Evolutionary conservation across 2,888 invertebrate genomes (phyloP).

Genomic region (Tipula unca): DNA sequence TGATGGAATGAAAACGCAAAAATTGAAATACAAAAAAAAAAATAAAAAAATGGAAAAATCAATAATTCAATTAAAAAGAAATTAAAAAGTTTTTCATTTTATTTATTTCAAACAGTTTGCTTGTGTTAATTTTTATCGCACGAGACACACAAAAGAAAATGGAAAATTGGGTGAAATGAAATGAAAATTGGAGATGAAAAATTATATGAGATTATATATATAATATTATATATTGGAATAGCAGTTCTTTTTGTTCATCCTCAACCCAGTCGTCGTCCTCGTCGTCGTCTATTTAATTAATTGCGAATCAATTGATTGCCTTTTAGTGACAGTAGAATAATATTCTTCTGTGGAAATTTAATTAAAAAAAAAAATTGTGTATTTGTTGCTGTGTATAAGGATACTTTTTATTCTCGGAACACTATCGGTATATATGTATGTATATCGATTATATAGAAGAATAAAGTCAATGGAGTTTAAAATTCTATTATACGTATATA

Average conservation of each 20-base stretch:
- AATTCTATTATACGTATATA: neutral
- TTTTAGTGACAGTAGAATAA: neutral
- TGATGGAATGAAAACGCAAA: neutral
- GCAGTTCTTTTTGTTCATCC: neutral
- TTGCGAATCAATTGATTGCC: constrained; percentile 8
- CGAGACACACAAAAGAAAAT: constrained; percentile 8
- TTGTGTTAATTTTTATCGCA: neutral
- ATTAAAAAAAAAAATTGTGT: neutral
- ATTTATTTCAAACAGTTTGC: neutral
- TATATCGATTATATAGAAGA: neutral
- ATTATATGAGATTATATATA: neutral
- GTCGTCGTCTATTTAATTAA: neutral
- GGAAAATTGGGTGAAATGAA: neutral
- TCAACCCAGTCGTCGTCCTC: neutral
- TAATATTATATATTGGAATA: neutral
- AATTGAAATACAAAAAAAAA: neutral
- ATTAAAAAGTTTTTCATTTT: constrained; percentile 4
- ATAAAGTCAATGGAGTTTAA: neutral
- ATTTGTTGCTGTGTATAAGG: neutral
- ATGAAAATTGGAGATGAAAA: neutral
- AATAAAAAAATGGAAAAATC: neutral
- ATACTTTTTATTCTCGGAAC: neutral
- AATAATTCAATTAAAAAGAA: constrained; percentile 14
- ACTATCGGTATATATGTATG: no score
- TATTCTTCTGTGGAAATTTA: neutral